Conservation (phyloP, 2,888 invertebrate genomes). For the Watsonalla binaria region DNA sequence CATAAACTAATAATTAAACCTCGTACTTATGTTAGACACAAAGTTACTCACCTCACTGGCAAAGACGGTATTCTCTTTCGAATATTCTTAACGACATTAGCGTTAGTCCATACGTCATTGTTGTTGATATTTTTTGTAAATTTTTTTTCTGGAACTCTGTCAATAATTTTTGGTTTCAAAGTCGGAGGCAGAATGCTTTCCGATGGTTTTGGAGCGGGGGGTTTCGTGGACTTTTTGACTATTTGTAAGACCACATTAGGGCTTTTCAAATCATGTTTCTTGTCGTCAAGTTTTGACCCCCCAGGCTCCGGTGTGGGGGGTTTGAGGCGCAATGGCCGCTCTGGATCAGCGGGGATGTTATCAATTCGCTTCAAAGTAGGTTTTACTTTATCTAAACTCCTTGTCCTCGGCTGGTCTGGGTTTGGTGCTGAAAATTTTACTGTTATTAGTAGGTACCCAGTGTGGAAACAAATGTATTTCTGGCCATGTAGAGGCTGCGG, state of each 20-base stretch:
- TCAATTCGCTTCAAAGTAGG: slow-evolving; percentile 39
- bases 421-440: slow-evolving; percentile 25
- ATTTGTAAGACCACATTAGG: slow-evolving; percentile 61
- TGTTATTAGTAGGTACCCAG: no score
- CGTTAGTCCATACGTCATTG: slow-evolving; percentile 64
- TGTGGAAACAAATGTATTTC: no score
- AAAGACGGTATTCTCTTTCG: slow-evolving; percentile 39
- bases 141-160: slow-evolving; percentile 48
- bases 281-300: slow-evolving; percentile 32
- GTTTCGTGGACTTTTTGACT: slow-evolving; percentile 54
- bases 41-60: slow-evolving; percentile 46
- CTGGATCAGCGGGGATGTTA: slow-evolving; percentile 40
- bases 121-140: slow-evolving; percentile 66
- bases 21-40: slow-evolving; percentile 5
- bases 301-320: slow-evolving; percentile 44
- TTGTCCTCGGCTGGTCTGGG: slow-evolving; percentile 39
- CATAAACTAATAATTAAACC: slow-evolving; percentile 8
- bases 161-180: slow-evolving; percentile 48
- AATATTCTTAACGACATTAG: slow-evolving; percentile 41
- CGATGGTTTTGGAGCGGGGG: slow-evolving; percentile 18
- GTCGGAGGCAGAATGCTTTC: slow-evolving; percentile 57
- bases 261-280: slow-evolving; percentile 44
- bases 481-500: no score
- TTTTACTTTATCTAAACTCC: slow-evolving; percentile 38
- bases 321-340: slow-evolving; percentile 46